Base-by-base conservation (phyloP, 2,797 vertebrate genomes). In the Chelonia mydas region DNA sequence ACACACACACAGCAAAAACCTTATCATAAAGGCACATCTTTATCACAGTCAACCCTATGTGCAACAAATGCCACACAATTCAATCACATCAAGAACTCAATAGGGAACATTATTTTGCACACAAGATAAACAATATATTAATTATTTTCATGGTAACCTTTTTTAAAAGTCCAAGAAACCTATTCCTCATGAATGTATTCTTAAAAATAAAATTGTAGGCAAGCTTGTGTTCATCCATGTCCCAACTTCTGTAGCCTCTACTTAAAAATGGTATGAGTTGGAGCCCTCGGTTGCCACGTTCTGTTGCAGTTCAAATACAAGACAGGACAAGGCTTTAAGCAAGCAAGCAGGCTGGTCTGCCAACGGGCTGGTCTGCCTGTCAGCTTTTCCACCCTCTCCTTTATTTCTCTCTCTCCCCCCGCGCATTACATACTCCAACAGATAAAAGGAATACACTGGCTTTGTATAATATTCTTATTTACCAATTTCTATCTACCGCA, bases 251-350 rank as follows among this genome's bases (percentile, higher is more conserved):
- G 7, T 27, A 21, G 68, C 21, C 45, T 87, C 31, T 82, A 37
- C 17, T 88, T 81, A 77, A 89, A 94, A 65, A 94, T 80, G 81
- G 41, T 51, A 61, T 87, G 54, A 83, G 88, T 96, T 84, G 33
- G 83, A 57, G 61, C 15, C 33, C 11, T 23, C 81, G 27, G 55
- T 81, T 68, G 28, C 27, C 89, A n/a, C 77, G n/a, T n/a, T n/a
- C n/a, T n/a, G n/a, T n/a, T n/a, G n/a, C n/a, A n/a, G n/a, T n/a
- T n/a, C n/a, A n/a, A n/a, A n/a, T n/a, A n/a, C n/a, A n/a, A n/a
- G n/a, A n/a, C n/a, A n/a, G n/a, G n/a, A n/a, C n/a, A n/a, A n/a
- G n/a, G n/a, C n/a, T n/a, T n/a, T n/a, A n/a, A n/a, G n/a, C n/a
- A n/a, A n/a, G n/a, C n/a, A n/a, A n/a, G n/a, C n/a, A n/a, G n/a